Evolutionary conservation across 2,888 invertebrate genomes (phyloP).

Genomic region (Erebia aethiops): DNA sequence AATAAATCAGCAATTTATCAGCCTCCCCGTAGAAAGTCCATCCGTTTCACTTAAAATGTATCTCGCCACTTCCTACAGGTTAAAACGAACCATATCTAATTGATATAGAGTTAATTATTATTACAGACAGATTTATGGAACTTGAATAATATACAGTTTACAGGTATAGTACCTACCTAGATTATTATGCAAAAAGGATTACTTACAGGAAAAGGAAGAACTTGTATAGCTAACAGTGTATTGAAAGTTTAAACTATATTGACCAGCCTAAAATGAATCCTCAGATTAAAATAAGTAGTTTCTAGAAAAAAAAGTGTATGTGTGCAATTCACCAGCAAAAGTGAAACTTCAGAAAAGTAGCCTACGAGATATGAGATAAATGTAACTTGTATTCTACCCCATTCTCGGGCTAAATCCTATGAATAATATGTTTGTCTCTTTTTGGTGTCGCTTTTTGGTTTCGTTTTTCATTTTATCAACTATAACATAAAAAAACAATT

Average conservation of each 20-base stretch:
- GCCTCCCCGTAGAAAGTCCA: conserved; percentile 27
- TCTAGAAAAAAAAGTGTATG: no score
- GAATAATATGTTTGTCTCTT: no score
- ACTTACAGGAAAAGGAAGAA: background rate
- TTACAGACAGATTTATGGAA: conserved; percentile 30
- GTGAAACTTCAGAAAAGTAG: no score
- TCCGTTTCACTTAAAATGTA: conserved; percentile 33
- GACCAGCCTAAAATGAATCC: no score
- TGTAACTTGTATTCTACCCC: no score
- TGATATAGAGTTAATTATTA: conserved; percentile 35
- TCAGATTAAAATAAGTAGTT: no score
- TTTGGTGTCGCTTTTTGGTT: no score
- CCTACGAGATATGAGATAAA: no score
- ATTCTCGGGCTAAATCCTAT: no score
- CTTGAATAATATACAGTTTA: background rate
- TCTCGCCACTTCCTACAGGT: conserved; percentile 32
- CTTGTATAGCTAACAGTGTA: background rate
- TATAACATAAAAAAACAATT: no score
- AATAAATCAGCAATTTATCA: conserved; percentile 31
- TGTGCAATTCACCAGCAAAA: no score
- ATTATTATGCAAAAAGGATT: background rate
- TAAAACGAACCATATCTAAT: conserved; percentile 30
- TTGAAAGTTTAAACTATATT: background rate
- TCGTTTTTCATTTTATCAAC: no score
- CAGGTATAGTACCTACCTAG: background rate